phyloP scores from a whole-genome alignment of 2,888 invertebrate species.

The Macroteleia sp. region DNA sequence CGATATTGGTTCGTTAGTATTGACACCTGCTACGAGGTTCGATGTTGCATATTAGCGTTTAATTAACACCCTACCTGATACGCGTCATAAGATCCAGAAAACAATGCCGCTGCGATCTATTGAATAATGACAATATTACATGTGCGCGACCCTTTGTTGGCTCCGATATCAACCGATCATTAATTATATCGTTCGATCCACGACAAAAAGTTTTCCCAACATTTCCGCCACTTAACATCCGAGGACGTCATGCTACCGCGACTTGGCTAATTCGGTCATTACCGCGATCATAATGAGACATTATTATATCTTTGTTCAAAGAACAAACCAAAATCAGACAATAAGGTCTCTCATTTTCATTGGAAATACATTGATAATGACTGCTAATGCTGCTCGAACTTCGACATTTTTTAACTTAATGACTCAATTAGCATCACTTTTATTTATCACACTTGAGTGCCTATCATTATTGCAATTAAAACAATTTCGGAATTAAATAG shows the following conservation, averaged over 20 bases:
- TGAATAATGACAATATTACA: constrained; percentile 50
- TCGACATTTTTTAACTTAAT: neutral
- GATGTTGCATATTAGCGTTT: constrained; percentile 44
- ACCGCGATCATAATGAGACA: neutral
- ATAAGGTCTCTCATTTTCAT: too few relatives aligned
- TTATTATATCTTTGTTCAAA: neutral
- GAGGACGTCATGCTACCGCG: neutral
- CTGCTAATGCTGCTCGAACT: too few relatives aligned
- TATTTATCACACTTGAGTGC: neutral
- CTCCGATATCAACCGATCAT: constrained; percentile 26
- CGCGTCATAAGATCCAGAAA: constrained; percentile 49
- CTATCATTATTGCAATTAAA: constrained; percentile 13
- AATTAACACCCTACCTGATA: constrained; percentile 58
- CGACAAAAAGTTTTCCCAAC: constrained; percentile 14
- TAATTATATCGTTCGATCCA: constrained; percentile 37
- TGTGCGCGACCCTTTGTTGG: constrained; percentile 29
- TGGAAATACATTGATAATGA: too few relatives aligned
- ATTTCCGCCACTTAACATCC: constrained; percentile 35
- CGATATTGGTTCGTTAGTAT: constrained; percentile 50
- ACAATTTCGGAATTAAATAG: constrained; percentile 24
- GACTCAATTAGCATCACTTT: constrained; percentile 8
- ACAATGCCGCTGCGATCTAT: constrained; percentile 47
- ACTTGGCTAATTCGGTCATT: constrained; percentile 2
- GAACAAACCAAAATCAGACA: neutral
- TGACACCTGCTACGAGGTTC: constrained; percentile 36